Percentiles rank a stretch among this genome's conserved stretches.
Conservation (phyloP, 2,797 vertebrate species). For the Pogoniulus pusillus region DNA sequence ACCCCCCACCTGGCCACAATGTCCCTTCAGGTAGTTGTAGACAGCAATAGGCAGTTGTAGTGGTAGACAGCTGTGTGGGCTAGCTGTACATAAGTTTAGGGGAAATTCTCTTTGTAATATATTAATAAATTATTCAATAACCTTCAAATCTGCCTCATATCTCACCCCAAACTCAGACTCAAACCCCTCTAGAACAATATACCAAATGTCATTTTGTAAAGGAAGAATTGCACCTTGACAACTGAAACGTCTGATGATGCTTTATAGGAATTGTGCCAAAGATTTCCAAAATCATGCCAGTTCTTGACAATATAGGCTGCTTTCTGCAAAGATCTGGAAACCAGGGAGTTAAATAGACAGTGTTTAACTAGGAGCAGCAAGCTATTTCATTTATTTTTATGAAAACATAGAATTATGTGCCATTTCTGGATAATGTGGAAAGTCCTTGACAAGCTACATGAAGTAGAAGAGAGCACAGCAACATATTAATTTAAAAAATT, state of each 20-base stretch:
- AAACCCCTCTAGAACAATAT: no score
- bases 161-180: no score
- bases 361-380: neutral
- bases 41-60: no score
- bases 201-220: neutral
- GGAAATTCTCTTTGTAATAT: no score
- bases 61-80: no score
- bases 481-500: neutral
- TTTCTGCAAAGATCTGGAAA: neutral
- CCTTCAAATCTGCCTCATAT: no score
- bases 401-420: neutral
- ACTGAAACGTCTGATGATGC: neutral
- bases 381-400: neutral
- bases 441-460: slow-evolving; percentile 16
- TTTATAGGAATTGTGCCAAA: neutral
- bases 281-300: neutral
- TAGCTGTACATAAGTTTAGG: no score
- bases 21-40: no score
- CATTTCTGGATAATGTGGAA: neutral
- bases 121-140: no score
- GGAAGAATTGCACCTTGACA: neutral
- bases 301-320: neutral
- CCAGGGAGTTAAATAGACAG: neutral
- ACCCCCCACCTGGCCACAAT: no score
- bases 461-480: slow-evolving; percentile 20